Percentiles rank a stretch among this genome's conserved stretches.
Conservation (phyloP, 2,797 vertebrate genomes). For the Heterohyrax brucei region DNA sequence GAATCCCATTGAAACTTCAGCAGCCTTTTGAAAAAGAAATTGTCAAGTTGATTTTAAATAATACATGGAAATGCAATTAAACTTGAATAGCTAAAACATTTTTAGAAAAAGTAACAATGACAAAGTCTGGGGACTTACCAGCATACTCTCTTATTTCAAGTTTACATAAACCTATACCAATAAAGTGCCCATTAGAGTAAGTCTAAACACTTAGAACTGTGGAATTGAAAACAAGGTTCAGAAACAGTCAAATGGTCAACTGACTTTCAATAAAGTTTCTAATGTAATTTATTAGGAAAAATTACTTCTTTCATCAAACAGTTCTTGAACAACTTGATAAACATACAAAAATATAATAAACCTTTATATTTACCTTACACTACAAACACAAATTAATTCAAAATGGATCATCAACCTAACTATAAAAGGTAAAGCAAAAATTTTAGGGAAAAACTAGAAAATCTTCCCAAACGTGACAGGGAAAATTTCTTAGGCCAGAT, state of each 20-base stretch:
- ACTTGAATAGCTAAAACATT: background rate
- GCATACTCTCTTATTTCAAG: background rate
- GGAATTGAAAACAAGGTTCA: background rate
- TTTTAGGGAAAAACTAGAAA: background rate
- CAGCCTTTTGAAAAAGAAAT: background rate
- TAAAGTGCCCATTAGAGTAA: background rate
- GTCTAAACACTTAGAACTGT: background rate
- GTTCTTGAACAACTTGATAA: slow-evolving; percentile 44
- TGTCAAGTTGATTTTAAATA: background rate
- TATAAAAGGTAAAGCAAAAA: slow-evolving; percentile 1
- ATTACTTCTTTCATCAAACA: background rate
- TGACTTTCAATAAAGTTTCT: background rate
- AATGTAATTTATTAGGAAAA: background rate
- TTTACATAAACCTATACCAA: background rate
- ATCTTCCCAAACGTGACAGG: background rate
- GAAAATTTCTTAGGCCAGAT: background rate
- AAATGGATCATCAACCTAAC: background rate
- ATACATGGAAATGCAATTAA: slow-evolving; percentile 20
- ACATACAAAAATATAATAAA: background rate
- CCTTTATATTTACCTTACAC: background rate
- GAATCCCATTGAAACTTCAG: background rate
- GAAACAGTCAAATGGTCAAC: background rate
- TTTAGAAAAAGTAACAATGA: background rate
- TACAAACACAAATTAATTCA: slow-evolving; percentile 47
- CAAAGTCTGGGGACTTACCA: background rate